Base-by-base conservation (phyloP, 2,888 invertebrate species). In the Chrysolina oricalcia region DNA sequence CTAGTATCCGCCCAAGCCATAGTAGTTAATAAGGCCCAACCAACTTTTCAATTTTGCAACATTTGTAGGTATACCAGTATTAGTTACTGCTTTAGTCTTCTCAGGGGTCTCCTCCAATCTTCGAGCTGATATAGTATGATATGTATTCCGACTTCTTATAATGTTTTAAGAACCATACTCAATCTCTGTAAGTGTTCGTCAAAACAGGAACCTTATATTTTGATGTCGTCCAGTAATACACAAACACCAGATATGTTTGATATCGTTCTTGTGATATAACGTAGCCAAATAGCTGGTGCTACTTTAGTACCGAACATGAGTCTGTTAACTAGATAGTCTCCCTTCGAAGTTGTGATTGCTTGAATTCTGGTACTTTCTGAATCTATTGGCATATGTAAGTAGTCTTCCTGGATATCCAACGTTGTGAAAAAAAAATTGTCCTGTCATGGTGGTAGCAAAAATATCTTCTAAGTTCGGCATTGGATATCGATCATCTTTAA, bases 231-330 rank as follows among this genome's bases (percentile, higher is more conserved):
- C 5, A 27, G 5, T 2, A 27, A 27, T 27, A 5, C 5, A 3
- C 27, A 27, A 27, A 27, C 27, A 27, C 27, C 27, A 27, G 27
- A 27, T 27, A 27, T 2, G 27, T 27, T 3, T 27, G 5, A 3
- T 3, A 27, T 2, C 2, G n/a, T n/a, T 27, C 2, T 3, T 5
- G 27, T 27, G 2, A 27, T 27, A 5, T 27, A 5, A 27, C 5
- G 5, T 3, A 86, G 84, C 79, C 80, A 86, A 40, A 81, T 83
- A 9, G 84, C 84, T 23, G 86, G 85, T 27, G 85, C 86, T 66
- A 50, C 50, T 66, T 63, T 65, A 41, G 65, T 56, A 17, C 64
- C 19, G 6, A 43, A 43, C 43, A 43, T 43, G 8, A 43, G 43
- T 27, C 27, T 27, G 27, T 27, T 5, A 27, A 27, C 27, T 27